phyloP scores from a whole-genome alignment of 2,113 vertebrate species.

The Natator depressus region DNA sequence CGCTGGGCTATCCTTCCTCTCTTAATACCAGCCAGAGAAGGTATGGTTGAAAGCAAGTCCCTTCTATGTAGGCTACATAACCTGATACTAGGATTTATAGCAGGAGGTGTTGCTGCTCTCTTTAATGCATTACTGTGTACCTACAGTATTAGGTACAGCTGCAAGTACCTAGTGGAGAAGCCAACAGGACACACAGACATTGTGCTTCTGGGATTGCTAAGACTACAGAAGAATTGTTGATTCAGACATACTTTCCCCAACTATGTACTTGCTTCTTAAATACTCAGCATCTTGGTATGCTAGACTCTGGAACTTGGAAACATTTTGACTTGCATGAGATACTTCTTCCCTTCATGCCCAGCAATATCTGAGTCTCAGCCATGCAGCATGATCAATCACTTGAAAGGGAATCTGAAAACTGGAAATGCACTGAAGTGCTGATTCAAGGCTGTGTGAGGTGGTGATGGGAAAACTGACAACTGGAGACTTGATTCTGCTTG shows the following conservation, averaged over 20 bases:
- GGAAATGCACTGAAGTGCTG: background rate
- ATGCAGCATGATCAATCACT: background rate
- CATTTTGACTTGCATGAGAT: slow-evolving; percentile 63
- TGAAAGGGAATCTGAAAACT: too few species aligned
- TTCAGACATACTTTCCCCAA: slow-evolving; percentile 73
- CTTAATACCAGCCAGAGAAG: rapidly evolving
- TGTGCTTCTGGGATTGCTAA: slow-evolving; percentile 67
- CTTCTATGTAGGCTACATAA: background rate
- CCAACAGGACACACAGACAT: slow-evolving; percentile 41
- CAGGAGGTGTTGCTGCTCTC: background rate
- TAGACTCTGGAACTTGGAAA: slow-evolving; percentile 57
- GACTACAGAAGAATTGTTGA: slow-evolving; percentile 69
- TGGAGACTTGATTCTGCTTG: background rate
- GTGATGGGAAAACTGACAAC: background rate
- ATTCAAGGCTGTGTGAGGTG: background rate
- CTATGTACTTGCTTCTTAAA: slow-evolving; percentile 58
- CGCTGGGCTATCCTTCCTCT: background rate
- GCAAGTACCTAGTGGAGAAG: background rate
- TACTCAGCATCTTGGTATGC: slow-evolving; percentile 71
- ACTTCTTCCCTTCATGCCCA: slow-evolving; percentile 55
- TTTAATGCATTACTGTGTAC: background rate
- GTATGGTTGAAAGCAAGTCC: rapidly evolving
- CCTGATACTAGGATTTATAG: rapidly evolving
- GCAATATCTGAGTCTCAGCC: slow-evolving; percentile 51
- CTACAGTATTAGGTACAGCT: background rate